Evolutionary conservation across 2,113 vertebrate genomes (phyloP).

Genomic region (Guaruba guarouba): DNA sequence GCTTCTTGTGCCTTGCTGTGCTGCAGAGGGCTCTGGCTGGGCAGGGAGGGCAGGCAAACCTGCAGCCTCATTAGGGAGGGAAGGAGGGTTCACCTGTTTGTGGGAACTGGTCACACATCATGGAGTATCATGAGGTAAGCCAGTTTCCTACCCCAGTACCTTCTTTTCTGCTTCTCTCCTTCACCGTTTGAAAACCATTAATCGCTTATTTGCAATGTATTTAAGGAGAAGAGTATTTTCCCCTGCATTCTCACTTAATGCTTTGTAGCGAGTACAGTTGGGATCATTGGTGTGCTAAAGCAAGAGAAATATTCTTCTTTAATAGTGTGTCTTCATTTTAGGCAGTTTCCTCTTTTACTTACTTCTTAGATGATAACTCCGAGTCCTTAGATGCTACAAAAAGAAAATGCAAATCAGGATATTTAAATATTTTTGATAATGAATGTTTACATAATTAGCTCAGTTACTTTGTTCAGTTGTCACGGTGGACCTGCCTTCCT

Average conservation of each 20-base stretch:
- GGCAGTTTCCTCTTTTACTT: conserved; percentile 1
- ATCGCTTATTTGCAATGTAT: conserved; percentile 35
- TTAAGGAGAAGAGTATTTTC: conserved; percentile 50
- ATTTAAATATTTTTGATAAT: conserved; percentile 51
- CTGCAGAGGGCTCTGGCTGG: background rate
- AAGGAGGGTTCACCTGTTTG: background rate
- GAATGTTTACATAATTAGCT: conserved; percentile 56
- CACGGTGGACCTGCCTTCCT: conserved; percentile 63
- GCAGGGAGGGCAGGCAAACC: background rate
- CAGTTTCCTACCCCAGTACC: conserved; percentile 45
- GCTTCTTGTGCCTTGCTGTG: background rate
- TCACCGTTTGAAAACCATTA: conserved; percentile 42
- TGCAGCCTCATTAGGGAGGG: background rate
- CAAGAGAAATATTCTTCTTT: conserved; percentile 32
- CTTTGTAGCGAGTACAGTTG: conserved; percentile 7
- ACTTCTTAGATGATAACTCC: background rate
- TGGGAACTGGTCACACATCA: background rate
- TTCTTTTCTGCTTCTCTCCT: conserved; percentile 41
- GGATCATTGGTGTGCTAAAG: conserved; percentile 43
- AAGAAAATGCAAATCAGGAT: conserved; percentile 51
- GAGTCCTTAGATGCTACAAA: conserved; percentile 26
- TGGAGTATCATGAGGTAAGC: background rate
- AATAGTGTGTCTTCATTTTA: conserved; percentile 28
- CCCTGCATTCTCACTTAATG: conserved; percentile 19
- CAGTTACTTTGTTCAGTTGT: conserved; percentile 66